These are phyloP conservation scores for Phaethon lepturus DNA, from an alignment of 2,113 vertebrate species.

Conservation along the genomic window DNA sequence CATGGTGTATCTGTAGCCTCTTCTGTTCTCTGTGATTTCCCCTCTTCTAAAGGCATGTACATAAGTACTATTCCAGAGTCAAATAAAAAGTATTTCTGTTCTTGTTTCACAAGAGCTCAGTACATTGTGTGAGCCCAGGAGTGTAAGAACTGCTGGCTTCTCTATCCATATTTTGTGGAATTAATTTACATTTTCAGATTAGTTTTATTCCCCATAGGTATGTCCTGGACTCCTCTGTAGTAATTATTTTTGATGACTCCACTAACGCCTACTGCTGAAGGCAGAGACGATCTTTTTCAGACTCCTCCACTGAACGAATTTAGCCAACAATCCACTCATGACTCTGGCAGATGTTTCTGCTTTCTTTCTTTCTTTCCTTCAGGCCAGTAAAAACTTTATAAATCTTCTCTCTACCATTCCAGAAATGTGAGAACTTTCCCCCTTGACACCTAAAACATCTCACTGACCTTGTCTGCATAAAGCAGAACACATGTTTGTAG, in stretches of 20 bases:
- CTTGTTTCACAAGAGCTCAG: neutral
- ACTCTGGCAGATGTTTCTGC: constrained; percentile 63
- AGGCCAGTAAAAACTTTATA: constrained; percentile 42
- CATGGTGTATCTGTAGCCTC: neutral
- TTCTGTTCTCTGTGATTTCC: neutral
- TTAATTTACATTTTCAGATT: constrained; percentile 44
- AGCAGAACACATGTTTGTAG: neutral
- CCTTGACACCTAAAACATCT: constrained; percentile 19
- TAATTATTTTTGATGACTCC: constrained; percentile 46
- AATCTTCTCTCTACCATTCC: constrained; percentile 37
- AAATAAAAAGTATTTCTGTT: constrained; percentile 2
- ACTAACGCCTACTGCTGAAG: constrained; percentile 48
- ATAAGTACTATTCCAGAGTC: neutral
- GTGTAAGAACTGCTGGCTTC: neutral
- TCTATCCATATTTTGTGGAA: neutral
- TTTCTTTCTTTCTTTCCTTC: constrained; percentile 19
- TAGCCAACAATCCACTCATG: constrained; percentile 46
- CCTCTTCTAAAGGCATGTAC: neutral
- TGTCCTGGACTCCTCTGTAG: constrained; percentile 47
- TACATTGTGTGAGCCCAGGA: neutral
- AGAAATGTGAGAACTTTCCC: constrained; percentile 15
- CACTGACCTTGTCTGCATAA: constrained; percentile 17
- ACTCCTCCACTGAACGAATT: constrained; percentile 17
- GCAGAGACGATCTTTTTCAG: constrained; percentile 52
- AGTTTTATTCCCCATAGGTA: constrained; percentile 51